Percentiles rank a stretch among this genome's conserved stretches.
Evolutionary conservation across 2,888 invertebrate genomes (phyloP).

Genomic region (Trichopria drosophilae): DNA sequence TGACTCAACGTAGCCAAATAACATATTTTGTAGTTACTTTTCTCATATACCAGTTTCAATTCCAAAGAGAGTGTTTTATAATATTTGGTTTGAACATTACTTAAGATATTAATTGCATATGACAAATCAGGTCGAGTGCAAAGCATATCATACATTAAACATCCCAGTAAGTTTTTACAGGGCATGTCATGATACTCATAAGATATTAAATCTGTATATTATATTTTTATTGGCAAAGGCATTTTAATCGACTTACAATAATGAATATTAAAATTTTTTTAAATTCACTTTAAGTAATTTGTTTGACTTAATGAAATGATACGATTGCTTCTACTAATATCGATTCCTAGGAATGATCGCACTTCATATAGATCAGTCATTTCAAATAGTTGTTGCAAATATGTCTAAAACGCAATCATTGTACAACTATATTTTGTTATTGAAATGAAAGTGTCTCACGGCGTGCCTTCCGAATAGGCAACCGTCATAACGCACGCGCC

Average conservation of each 20-base stretch:
- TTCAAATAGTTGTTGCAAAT: slow-evolving; percentile 6
- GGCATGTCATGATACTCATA: slow-evolving; percentile 11
- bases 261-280: slow-evolving; percentile 26
- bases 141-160: slow-evolving; percentile 25
- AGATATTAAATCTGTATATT: slow-evolving; percentile 6
- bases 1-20: slow-evolving; percentile 7
- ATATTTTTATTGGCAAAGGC: slow-evolving; percentile 12
- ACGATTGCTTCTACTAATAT: too few relatives aligned
- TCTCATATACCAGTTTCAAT: too few relatives aligned
- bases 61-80: not conserved
- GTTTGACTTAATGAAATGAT: slow-evolving; percentile 25
- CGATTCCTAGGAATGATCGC: too few relatives aligned
- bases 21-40: slow-evolving; percentile 6
- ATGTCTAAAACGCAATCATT: too few relatives aligned
- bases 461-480: too few relatives aligned
- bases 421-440: too few relatives aligned
- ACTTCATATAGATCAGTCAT: slow-evolving; percentile 10
- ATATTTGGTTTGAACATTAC: slow-evolving; percentile 1
- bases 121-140: slow-evolving; percentile 21
- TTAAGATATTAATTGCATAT: slow-evolving; percentile 15
- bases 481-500: too few relatives aligned
- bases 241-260: slow-evolving; percentile 25
- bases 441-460: too few relatives aligned
- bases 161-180: slow-evolving; percentile 27
- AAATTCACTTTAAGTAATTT: slow-evolving; percentile 22